Percentiles rank a stretch among this genome's conserved stretches.
Evolutionary conservation across 2,113 vertebrate genomes (phyloP).

Genomic region (Petromus typicus): DNA sequence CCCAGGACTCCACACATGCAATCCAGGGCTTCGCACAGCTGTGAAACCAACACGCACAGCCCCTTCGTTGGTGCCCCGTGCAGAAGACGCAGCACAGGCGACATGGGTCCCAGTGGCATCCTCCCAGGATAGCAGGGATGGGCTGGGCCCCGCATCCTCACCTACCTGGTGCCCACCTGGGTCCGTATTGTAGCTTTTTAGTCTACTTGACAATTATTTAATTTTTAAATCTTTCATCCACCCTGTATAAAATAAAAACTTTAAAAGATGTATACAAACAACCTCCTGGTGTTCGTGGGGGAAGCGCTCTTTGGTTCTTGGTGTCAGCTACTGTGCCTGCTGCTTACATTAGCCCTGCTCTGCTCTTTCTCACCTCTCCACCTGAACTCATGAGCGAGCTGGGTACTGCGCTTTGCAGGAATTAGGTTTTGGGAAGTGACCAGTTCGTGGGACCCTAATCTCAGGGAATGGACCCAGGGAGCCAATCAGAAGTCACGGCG

Average conservation of each 20-base stretch:
- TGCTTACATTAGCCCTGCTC: accelerated
- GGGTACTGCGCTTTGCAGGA: not conserved
- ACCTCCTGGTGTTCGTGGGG: not conserved
- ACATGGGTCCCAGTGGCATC: no score
- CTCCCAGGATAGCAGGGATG: no score
- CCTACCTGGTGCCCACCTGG: not conserved
- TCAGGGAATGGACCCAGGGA: no score
- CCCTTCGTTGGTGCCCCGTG: no score
- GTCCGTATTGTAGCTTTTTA: no score
- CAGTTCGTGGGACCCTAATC: not conserved
- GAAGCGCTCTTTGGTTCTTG: not conserved
- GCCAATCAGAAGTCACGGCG: not conserved
- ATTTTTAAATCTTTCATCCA: not conserved
- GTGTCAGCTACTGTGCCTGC: accelerated
- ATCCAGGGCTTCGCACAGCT: no score
- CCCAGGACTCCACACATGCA: no score
- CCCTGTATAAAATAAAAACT: not conserved
- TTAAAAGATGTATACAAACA: not conserved
- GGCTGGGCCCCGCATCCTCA: no score
- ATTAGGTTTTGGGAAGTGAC: not conserved
- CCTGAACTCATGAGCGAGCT: not conserved
- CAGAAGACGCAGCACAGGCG: no score
- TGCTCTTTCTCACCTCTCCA: no score
- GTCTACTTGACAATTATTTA: not conserved
- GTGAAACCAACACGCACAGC: no score